A percentile compares a stretch with the other conserved stretches of the same genome.
Conservation (phyloP, 2,113 vertebrate genomes). For the Tonatia bakeri region DNA sequence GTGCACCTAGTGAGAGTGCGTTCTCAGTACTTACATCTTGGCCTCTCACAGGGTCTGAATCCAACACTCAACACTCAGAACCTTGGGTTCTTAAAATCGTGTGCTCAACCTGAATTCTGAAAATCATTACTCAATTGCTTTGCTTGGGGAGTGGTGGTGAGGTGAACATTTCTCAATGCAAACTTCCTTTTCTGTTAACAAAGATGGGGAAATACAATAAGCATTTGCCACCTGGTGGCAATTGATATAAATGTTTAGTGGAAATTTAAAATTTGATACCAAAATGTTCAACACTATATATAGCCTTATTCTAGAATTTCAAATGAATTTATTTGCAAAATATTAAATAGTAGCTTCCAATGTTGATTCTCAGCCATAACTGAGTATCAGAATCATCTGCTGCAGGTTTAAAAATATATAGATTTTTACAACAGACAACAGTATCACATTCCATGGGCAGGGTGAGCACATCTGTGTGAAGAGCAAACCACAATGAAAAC, state of each 20-base stretch:
- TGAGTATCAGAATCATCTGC: background rate
- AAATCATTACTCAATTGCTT: background rate
- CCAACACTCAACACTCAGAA: background rate
- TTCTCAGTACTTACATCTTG: background rate
- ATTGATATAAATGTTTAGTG: background rate
- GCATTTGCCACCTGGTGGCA: slow-evolving; percentile 1
- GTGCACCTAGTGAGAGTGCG: background rate
- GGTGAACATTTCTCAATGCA: background rate
- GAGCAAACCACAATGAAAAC: background rate
- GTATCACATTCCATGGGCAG: background rate
- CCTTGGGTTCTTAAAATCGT: background rate
- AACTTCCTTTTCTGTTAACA: background rate
- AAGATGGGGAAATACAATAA: background rate
- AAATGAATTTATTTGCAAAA: background rate
- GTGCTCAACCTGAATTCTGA: background rate
- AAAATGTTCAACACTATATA: background rate
- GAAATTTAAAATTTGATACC: background rate
- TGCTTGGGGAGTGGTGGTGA: rapidly evolving
- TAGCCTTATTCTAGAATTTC: background rate
- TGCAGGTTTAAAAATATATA: background rate
- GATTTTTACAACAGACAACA: background rate
- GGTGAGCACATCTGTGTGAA: background rate
- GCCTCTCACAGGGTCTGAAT: background rate
- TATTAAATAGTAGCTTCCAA: background rate
- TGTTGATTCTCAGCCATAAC: background rate